Conservation (phyloP, 2,888 invertebrate species). For the Notodonta dromedarius region DNA sequence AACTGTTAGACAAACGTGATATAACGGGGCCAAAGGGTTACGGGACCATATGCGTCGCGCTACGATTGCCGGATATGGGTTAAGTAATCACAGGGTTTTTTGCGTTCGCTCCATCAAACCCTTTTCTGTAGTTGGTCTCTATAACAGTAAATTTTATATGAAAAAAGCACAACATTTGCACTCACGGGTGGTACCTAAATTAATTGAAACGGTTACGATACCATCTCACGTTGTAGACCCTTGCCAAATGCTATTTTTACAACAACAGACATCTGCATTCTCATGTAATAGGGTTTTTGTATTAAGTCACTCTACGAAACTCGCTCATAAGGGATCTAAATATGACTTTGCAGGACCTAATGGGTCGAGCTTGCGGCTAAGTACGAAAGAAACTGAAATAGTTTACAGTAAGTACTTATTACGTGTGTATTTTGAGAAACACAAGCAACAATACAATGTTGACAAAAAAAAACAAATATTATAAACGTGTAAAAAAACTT, state of each 20-base stretch:
- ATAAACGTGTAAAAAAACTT: slow-evolving; percentile 16
- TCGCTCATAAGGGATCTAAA: too few relatives aligned
- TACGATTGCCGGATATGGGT: slow-evolving; percentile 78
- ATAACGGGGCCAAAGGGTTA: slow-evolving; percentile 84
- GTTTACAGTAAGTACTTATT: too few relatives aligned
- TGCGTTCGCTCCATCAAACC: slow-evolving; percentile 68
- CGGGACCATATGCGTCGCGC: slow-evolving; percentile 68
- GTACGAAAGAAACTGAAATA: too few relatives aligned
- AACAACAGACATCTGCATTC: slow-evolving; percentile 37
- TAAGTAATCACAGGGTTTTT: slow-evolving; percentile 79
- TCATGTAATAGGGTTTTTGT: too few relatives aligned
- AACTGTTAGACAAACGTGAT: slow-evolving; percentile 70
- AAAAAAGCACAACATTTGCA: slow-evolving; percentile 69
- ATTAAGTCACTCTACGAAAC: too few relatives aligned
- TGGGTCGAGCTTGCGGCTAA: too few relatives aligned
- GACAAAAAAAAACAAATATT: background rate
- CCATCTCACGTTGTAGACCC: slow-evolving; percentile 50
- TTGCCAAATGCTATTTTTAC: slow-evolving; percentile 42
- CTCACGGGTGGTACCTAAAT: slow-evolving; percentile 68
- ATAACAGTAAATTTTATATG: slow-evolving; percentile 63
- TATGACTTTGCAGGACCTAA: too few relatives aligned
- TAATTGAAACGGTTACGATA: slow-evolving; percentile 56
- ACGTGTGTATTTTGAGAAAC: too few relatives aligned
- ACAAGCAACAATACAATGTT: too few relatives aligned
- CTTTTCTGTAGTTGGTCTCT: slow-evolving; percentile 65